These are phyloP conservation scores for Polydrusus pterygomalis DNA, from an alignment of 2,888 invertebrate genomes.

Conservation along the genomic window DNA sequence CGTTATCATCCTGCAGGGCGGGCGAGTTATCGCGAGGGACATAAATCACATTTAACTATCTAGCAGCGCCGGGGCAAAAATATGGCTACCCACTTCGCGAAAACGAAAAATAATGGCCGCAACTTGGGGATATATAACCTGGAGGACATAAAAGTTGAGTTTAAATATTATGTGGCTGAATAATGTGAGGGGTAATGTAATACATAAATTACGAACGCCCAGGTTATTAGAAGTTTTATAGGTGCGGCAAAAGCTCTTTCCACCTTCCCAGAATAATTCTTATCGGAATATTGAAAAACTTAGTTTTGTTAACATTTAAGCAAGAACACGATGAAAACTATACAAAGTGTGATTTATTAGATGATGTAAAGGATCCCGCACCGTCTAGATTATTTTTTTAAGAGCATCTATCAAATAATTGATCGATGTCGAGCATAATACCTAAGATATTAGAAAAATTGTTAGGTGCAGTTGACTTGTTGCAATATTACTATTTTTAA, in stretches of 20 bases:
- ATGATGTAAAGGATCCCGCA: no score
- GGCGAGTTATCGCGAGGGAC: conserved; percentile 65
- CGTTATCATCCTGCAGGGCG: conserved; percentile 69
- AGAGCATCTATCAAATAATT: no score
- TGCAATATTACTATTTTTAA: not conserved
- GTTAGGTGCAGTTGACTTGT: not conserved
- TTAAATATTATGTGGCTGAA: conserved; percentile 11
- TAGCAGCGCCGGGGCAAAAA: conserved; percentile 64
- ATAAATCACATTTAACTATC: conserved; percentile 71
- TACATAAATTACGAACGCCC: not conserved
- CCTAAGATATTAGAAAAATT: not conserved
- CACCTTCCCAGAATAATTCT: no score
- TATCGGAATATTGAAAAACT: no score
- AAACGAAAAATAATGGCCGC: conserved; percentile 67
- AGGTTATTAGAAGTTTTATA: no score
- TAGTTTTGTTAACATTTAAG: no score
- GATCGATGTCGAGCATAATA: no score
- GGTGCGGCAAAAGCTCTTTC: no score
- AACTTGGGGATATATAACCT: conserved; percentile 31
- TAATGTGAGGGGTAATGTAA: not conserved
- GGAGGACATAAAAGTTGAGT: conserved; percentile 19
- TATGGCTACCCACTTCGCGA: conserved; percentile 67
- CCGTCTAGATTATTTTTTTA: no score
- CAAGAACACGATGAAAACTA: no score
- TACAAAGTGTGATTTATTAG: no score